A percentile compares a stretch with the other conserved stretches of the same genome.
phyloP scores from a whole-genome alignment of 37 sponge, comb jelly and placozoan species.

The Cladorhizidae sp. region DNA sequence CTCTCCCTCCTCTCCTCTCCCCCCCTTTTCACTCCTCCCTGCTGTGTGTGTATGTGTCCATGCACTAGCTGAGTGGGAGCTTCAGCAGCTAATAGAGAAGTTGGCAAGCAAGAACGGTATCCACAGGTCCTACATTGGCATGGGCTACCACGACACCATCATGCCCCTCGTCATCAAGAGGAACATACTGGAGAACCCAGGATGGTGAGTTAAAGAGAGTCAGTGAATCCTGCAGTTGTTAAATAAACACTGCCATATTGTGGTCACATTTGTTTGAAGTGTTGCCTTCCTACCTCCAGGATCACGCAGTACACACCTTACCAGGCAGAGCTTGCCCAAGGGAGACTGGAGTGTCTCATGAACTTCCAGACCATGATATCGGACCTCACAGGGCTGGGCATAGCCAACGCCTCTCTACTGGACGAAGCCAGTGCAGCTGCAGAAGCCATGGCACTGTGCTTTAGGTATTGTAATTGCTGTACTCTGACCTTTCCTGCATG shows the following conservation, averaged over 20 bases:
- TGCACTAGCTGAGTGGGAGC: constrained; percentile 67
- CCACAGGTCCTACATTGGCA: constrained; percentile 91
- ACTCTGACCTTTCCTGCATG: too few relatives aligned
- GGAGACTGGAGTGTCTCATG: constrained; percentile 89
- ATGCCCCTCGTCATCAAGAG: constrained; percentile 85
- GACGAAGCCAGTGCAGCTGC: constrained; percentile 97
- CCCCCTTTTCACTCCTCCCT: neutral
- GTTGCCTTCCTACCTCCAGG: constrained; percentile 45
- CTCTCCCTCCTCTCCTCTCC: constrained; percentile 15
- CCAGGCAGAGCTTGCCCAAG: constrained; percentile 96
- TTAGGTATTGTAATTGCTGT: too few relatives aligned
- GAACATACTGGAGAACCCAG: constrained; percentile 95
- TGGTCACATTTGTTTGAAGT: too few relatives aligned
- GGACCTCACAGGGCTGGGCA: constrained; percentile 86
- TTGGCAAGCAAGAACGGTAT: constrained; percentile 81
- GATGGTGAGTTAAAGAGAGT: constrained; percentile 76
- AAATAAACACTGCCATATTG: too few relatives aligned
- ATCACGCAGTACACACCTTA: constrained; percentile 97
- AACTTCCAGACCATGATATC: constrained; percentile 94
- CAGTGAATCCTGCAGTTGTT: too few relatives aligned
- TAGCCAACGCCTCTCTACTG: constrained; percentile 92
- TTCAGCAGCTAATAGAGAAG: constrained; percentile 56
- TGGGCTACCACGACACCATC: constrained; percentile 91
- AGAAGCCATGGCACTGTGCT: constrained; percentile 96
- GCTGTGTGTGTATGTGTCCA: neutral